Evolutionary conservation across 2,888 invertebrate species (phyloP).

Genomic region (Philereme vetulata): DNA sequence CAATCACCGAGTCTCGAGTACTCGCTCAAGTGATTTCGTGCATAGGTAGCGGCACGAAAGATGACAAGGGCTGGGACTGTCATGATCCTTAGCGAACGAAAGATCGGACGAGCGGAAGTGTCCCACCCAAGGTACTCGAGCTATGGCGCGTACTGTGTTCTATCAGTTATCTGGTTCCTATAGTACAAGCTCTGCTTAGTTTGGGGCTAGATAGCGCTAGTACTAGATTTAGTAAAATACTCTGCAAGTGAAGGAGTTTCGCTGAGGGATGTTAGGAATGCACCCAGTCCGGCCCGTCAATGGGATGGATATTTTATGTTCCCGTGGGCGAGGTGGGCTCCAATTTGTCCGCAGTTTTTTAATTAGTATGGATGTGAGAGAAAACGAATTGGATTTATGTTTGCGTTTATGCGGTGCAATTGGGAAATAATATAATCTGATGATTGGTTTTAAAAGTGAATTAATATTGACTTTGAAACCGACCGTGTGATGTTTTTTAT

Average conservation of each 20-base stretch:
- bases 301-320: constrained; percentile 80
- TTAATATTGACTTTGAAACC: neutral
- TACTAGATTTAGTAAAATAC: too few species aligned
- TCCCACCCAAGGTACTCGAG: too few species aligned
- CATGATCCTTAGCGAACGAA: too few species aligned
- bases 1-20: too few species aligned
- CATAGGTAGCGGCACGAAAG: too few species aligned
- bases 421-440: constrained; percentile 12
- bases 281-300: constrained; percentile 51
- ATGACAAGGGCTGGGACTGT: too few species aligned
- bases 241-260: neutral
- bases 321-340: constrained; percentile 75
- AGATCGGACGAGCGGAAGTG: too few species aligned
- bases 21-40: too few species aligned
- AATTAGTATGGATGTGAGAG: constrained; percentile 79
- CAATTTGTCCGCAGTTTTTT: constrained; percentile 82
- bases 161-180: too few species aligned
- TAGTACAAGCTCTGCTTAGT: too few species aligned
- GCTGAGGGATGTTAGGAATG: constrained; percentile 11
- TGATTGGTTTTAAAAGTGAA: constrained; percentile 3
- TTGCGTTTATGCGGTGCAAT: constrained; percentile 39
- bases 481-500: neutral
- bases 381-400: constrained; percentile 74
- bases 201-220: too few species aligned
- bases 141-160: too few species aligned